Evolutionary conservation across 2,888 invertebrate species (phyloP).

Genomic region (Amiota communis): DNA sequence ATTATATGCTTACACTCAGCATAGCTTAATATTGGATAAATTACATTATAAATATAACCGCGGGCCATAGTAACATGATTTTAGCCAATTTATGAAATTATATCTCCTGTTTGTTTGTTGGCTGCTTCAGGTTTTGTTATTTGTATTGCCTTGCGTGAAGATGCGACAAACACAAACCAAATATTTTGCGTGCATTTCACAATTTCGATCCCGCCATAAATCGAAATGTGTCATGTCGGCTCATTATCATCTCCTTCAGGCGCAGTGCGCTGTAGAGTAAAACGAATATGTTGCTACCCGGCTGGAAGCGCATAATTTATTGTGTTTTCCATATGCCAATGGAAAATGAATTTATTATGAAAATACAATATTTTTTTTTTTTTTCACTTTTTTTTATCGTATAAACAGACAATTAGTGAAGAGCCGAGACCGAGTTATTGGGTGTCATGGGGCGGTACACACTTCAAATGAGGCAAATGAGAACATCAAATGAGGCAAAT

Average conservation of each 20-base stretch:
- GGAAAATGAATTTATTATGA: conserved; percentile 19
- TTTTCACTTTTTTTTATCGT: conserved; percentile 20
- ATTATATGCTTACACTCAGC: too few species aligned
- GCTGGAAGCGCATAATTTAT: conserved; percentile 5
- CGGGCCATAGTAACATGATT: too few species aligned
- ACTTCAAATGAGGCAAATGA: conserved; percentile 13
- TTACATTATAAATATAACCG: too few species aligned
- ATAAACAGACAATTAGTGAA: conserved; percentile 25
- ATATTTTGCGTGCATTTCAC: conserved; percentile 7
- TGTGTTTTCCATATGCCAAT: conserved; percentile 26
- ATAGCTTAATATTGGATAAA: too few species aligned
- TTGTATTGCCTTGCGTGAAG: too few species aligned
- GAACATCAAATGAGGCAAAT: conserved; percentile 40
- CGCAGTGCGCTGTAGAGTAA: too few species aligned
- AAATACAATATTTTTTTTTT: conserved; percentile 9
- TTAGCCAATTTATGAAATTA: too few species aligned
- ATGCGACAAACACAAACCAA: conserved; percentile 4
- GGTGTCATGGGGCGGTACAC: background rate
- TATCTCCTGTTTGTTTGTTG: background rate
- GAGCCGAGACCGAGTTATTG: background rate
- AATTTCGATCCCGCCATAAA: conserved; percentile 13
- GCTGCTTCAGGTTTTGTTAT: background rate
- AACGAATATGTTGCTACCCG: too few species aligned
- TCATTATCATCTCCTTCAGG: conserved; percentile 11
- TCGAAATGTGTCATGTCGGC: conserved; percentile 20